A percentile compares a stretch with the other conserved stretches of the same genome.
Conservation (phyloP, 2,797 vertebrate genomes). For the Picus viridis region DNA sequence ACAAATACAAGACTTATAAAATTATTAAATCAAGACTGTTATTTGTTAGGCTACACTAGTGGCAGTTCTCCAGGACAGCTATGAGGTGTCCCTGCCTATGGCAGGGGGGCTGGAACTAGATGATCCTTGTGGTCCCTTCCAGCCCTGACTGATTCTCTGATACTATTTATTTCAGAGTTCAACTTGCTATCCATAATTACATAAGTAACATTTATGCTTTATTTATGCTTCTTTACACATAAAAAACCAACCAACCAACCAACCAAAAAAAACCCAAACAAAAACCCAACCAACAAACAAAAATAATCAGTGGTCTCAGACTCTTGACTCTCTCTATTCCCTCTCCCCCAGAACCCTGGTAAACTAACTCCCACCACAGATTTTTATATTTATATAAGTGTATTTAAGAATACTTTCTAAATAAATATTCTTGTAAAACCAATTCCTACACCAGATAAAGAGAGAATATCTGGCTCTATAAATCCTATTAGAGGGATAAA, state of each 20-base stretch:
- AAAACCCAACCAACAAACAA: no score
- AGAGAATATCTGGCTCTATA: neutral
- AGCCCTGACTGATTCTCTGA: no score
- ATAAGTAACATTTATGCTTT: neutral
- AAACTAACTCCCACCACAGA: neutral
- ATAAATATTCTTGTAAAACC: neutral
- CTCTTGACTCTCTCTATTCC: neutral
- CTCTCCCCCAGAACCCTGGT: neutral
- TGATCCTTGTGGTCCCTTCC: no score
- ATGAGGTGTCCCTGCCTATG: no score
- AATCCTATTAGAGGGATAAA: slow-evolving; percentile 46
- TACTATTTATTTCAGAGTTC: neutral
- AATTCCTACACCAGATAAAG: slow-evolving; percentile 11
- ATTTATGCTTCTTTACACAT: neutral
- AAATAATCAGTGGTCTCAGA: neutral
- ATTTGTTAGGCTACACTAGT: neutral
- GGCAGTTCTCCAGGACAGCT: neutral
- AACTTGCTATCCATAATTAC: neutral
- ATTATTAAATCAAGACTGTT: neutral
- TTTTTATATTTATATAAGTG: neutral
- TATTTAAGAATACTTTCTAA: slow-evolving; percentile 37
- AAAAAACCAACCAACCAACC: neutral
- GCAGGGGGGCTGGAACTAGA: no score
- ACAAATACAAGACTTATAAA: neutral
- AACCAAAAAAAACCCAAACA: no score